phyloP scores from a whole-genome alignment of 2,888 invertebrate species.

The Rhopalosiphum nymphaeae region DNA sequence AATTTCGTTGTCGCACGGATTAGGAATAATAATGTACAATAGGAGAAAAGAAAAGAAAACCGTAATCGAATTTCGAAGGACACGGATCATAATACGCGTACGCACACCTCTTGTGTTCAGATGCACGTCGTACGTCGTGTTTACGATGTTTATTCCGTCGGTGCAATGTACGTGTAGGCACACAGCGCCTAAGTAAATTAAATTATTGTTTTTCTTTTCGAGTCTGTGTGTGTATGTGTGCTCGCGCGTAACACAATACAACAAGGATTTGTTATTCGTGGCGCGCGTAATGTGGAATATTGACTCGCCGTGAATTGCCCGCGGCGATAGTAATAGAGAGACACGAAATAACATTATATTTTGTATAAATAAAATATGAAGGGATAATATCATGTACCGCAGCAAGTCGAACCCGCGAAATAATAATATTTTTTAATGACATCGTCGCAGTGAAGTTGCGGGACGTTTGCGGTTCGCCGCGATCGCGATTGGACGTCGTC shows the following conservation, averaged over 20 bases:
- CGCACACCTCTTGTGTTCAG: background rate
- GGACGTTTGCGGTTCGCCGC: background rate
- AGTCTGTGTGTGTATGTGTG: background rate
- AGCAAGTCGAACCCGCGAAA: background rate
- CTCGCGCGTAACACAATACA: background rate
- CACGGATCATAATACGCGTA: background rate
- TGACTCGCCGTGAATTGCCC: background rate
- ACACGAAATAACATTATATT: background rate
- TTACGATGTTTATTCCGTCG: background rate
- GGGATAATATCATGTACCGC: background rate
- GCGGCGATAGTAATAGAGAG: background rate
- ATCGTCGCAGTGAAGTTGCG: background rate
- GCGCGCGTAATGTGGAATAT: background rate
- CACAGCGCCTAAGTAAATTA: background rate
- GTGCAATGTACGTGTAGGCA: background rate
- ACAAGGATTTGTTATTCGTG: background rate
- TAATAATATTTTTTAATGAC: background rate
- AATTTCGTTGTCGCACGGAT: background rate
- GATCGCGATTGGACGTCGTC: background rate
- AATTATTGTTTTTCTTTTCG: background rate
- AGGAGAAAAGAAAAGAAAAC: background rate
- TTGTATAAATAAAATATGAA: background rate
- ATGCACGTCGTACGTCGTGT: background rate
- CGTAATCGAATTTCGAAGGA: constrained; percentile 10
- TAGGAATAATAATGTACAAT: background rate